Percentiles rank a stretch among this genome's conserved stretches.
Conservation (phyloP, 2,888 invertebrate species). For the Lepidochrysops patricia region DNA sequence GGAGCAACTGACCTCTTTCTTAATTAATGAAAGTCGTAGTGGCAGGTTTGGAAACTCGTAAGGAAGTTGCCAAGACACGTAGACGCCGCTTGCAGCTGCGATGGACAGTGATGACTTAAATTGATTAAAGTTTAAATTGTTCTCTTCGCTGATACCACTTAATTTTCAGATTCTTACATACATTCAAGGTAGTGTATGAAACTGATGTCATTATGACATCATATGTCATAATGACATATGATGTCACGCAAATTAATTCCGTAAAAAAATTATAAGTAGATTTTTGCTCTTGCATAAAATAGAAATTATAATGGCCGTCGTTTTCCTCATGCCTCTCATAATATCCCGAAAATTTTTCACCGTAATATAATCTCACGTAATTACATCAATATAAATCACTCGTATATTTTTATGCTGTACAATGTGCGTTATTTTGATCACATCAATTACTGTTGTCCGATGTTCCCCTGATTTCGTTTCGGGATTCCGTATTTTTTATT, state of each 20-base stretch:
- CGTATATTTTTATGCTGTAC: not conserved
- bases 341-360: not conserved
- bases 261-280: too few species aligned
- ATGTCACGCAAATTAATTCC: too few species aligned
- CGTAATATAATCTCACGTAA: not conserved
- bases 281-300: not conserved
- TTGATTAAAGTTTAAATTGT: not conserved
- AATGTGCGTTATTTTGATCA: too few species aligned
- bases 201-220: too few species aligned
- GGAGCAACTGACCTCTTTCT: too few species aligned
- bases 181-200: too few species aligned
- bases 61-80: constrained; percentile 2
- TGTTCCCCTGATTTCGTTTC: not conserved
- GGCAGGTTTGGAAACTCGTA: not conserved
- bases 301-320: not conserved
- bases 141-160: not conserved
- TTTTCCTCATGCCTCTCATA: not conserved
- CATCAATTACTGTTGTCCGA: not conserved
- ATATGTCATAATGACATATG: too few species aligned
- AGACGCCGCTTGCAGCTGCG: not conserved
- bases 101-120: not conserved
- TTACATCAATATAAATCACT: not conserved
- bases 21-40: too few species aligned
- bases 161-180: too few species aligned
- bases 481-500: not conserved